These are phyloP conservation scores for Dicyrtomina minuta DNA, from an alignment of 2,888 invertebrate genomes.

Conservation along the genomic window DNA sequence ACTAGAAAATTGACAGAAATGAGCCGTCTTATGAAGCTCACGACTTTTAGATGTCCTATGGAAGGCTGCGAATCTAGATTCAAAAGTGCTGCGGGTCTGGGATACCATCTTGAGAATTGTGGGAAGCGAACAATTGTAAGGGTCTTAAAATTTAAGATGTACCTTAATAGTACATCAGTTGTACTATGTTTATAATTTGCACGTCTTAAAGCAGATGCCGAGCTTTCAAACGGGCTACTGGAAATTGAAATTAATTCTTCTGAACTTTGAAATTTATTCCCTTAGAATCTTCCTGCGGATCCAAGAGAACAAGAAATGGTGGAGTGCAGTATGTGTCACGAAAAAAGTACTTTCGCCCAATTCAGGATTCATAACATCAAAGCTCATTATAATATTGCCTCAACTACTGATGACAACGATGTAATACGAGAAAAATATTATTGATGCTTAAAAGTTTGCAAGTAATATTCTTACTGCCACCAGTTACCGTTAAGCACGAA, in stretches of 20 bases:
- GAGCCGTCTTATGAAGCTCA: constrained; percentile 40
- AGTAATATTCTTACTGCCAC: too few species aligned
- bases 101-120: constrained; percentile 48
- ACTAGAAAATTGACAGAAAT: constrained; percentile 39
- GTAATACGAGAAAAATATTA: constrained; percentile 16
- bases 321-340: constrained; percentile 37
- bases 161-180: too few species aligned
- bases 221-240: too few species aligned
- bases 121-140: too few species aligned
- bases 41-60: constrained; percentile 40
- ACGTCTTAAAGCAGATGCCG: too few species aligned
- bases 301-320: constrained; percentile 40
- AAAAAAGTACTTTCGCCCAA: constrained; percentile 32
- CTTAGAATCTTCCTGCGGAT: constrained; percentile 30
- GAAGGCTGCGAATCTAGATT: constrained; percentile 33
- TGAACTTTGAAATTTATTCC: constrained; percentile 1
- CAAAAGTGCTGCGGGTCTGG: constrained; percentile 49
- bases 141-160: too few species aligned
- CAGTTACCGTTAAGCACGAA: not conserved
- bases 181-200: too few species aligned
- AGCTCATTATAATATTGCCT: constrained; percentile 45
- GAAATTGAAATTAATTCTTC: too few species aligned
- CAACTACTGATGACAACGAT: constrained; percentile 36
- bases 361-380: constrained; percentile 50
- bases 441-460: too few species aligned